A percentile compares a stretch with the other conserved stretches of the same genome.
Conservation (phyloP, 2,797 vertebrate species). For the Enteromius fasciolatus region DNA sequence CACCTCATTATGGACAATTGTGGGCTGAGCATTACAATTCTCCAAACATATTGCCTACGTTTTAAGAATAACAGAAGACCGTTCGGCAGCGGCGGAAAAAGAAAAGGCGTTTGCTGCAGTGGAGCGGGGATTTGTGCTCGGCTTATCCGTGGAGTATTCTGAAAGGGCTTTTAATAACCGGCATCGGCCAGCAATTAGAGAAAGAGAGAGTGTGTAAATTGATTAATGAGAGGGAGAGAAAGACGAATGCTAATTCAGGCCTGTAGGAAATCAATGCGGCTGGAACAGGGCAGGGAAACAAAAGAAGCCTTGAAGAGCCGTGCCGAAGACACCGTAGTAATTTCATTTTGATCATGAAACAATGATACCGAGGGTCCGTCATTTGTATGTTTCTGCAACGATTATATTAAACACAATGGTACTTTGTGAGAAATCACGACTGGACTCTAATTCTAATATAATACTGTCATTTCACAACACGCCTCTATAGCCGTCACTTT, state of each 20-base stretch:
- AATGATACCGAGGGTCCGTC: slow-evolving; percentile 70
- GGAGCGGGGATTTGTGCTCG: slow-evolving; percentile 55
- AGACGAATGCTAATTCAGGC: slow-evolving; percentile 62
- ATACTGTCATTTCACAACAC: slow-evolving; percentile 72
- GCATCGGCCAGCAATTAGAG: slow-evolving; percentile 57
- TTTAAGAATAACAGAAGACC: slow-evolving; percentile 43
- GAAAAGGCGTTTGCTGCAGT: slow-evolving; percentile 54
- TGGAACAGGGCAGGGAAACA: slow-evolving; percentile 61
- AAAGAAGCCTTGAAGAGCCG: slow-evolving; percentile 62
- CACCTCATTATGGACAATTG: slow-evolving; percentile 20
- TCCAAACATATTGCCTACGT: slow-evolving; percentile 30
- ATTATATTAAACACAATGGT: slow-evolving; percentile 72
- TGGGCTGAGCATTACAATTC: slow-evolving; percentile 36
- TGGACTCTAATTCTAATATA: slow-evolving; percentile 76
- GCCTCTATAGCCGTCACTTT: slow-evolving; percentile 65
- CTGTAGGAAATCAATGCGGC: slow-evolving; percentile 62
- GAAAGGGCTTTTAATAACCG: slow-evolving; percentile 64
- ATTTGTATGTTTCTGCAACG: slow-evolving; percentile 74
- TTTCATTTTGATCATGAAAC: slow-evolving; percentile 69
- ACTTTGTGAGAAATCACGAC: slow-evolving; percentile 72
- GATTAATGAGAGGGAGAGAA: slow-evolving; percentile 65
- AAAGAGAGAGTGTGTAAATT: slow-evolving; percentile 65
- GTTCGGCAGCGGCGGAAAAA: background rate
- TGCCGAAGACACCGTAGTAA: slow-evolving; percentile 62
- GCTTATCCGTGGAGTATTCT: slow-evolving; percentile 58